Evolutionary conservation across 2,113 vertebrate species (phyloP), one percentile per base, ranked within the genome.

Genomic region (Macroglossus sobrinus): DNA sequence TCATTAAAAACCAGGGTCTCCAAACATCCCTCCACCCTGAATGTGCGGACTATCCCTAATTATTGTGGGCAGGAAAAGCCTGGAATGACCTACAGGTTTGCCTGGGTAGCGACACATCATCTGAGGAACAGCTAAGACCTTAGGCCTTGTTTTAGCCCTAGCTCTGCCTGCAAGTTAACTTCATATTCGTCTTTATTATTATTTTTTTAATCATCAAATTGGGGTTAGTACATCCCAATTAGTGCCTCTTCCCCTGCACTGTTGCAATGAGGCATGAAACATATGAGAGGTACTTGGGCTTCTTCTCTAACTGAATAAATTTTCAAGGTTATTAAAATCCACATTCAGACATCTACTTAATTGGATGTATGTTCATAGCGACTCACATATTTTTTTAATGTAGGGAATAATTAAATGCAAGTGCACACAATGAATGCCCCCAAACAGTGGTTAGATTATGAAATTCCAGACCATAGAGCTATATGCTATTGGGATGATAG

Each of bases 271-370:
- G 40, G 38, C n/a, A 86, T 94, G 86, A 93, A 94, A 90, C 69
- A 64, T 50, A 84, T 38, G 96, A 93, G 81, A 97, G 74, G 40
- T 30, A 57, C 72, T 81, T 76, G 40, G 82, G 64, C 69, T 89
- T 68, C 90, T 87, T 63, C 45, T 55, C 55, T 92, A 96, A 97
- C 88, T 96, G 88, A 97, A 97, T 97, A 96, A 82, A 95, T 95
- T 95, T 87, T 95, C 95, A 95, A 96, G 91, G 95, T 97, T 97
- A 96, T 97, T 97, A 96, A 98, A 97, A 95, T 50, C 89, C 47
- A 95, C 74, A 93, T 86, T 94, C 93, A 93, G 94, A 95, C 79
- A 96, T 96, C 94, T 86, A 88, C 78, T 97, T 97, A 98, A 96
- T 96, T 97, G 93, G 95, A 96, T 97, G 47, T 97, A 96, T 96